Conservation (phyloP, 2,888 invertebrate species). For the Leucania comma region DNA sequence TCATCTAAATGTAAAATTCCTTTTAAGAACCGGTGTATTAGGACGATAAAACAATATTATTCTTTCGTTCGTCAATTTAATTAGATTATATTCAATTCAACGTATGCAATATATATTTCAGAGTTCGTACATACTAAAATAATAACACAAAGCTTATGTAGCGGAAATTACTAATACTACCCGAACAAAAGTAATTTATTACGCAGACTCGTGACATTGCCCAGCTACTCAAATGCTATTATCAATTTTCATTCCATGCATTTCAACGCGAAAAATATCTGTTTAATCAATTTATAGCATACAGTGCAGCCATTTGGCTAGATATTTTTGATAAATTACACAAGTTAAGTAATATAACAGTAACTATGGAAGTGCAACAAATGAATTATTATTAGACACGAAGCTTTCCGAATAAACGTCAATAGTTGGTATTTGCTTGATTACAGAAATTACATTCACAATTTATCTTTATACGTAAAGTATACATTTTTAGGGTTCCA, state of each 20-base stretch:
- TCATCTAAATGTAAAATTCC: constrained; percentile 51
- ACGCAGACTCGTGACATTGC: constrained; percentile 38
- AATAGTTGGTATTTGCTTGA: not conserved
- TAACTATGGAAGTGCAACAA: not conserved
- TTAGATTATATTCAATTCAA: constrained; percentile 34
- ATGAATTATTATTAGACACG: not conserved
- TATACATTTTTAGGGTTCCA: no score
- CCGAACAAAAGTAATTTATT: constrained; percentile 40
- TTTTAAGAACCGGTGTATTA: constrained; percentile 34
- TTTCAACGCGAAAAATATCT: constrained; percentile 31
- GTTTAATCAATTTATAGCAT: constrained; percentile 44
- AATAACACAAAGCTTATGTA: constrained; percentile 11
- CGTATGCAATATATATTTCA: constrained; percentile 18
- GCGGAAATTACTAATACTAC: constrained; percentile 31
- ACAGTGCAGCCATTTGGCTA: constrained; percentile 12
- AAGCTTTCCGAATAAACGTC: not conserved
- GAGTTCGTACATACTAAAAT: constrained; percentile 11
- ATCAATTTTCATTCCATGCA: constrained; percentile 40
- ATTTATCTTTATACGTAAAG: not conserved
- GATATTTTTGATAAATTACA: constrained; percentile 16
- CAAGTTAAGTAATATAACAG: not conserved
- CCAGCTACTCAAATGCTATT: constrained; percentile 38
- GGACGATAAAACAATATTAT: constrained; percentile 46
- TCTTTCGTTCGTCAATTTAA: constrained; percentile 46
- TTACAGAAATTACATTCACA: not conserved